Conservation (phyloP, 2,888 invertebrate species). For the Ophion ventricosus region DNA sequence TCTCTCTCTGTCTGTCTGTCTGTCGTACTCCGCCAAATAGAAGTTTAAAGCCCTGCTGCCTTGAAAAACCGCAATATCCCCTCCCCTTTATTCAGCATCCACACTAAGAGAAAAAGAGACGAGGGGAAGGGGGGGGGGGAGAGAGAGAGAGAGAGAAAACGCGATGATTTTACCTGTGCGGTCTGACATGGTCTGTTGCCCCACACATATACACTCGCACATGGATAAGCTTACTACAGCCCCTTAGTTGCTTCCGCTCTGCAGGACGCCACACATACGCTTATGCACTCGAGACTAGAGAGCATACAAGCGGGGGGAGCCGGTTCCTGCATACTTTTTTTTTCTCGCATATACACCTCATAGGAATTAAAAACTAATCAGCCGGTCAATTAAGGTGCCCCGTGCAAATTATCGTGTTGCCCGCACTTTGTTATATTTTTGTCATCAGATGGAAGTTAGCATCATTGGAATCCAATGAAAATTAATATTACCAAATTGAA, state of each 20-base stretch:
- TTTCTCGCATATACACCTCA: neutral
- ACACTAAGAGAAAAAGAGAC: neutral
- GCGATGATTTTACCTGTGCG: constrained; percentile 49
- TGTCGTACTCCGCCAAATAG: neutral
- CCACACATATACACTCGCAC: neutral
- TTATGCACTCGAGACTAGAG: constrained; percentile 6
- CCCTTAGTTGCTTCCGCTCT: constrained; percentile 50
- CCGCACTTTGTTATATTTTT: too few relatives aligned
- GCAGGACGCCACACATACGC: constrained; percentile 29
- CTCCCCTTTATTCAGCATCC: constrained; percentile 11
- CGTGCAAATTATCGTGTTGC: neutral
- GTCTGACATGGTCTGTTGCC: neutral
- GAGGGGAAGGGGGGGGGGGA: neutral
- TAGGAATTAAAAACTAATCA: neutral
- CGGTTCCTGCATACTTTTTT: neutral
- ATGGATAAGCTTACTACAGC: constrained; percentile 31
- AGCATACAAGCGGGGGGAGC: neutral
- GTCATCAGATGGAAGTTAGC: too few relatives aligned
- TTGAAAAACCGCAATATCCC: constrained; percentile 44
- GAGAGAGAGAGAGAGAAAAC: constrained; percentile 1
- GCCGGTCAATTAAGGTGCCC: neutral
- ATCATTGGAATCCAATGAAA: too few relatives aligned
- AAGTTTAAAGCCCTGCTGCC: constrained; percentile 40
- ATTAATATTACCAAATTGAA: too few relatives aligned
- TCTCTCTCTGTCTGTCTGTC: neutral